Evolutionary conservation across 1,140 invertebrate genomes (phyloP), one percentile per base, ranked within the genome.

Genomic region (Heliconius congener): DNA sequence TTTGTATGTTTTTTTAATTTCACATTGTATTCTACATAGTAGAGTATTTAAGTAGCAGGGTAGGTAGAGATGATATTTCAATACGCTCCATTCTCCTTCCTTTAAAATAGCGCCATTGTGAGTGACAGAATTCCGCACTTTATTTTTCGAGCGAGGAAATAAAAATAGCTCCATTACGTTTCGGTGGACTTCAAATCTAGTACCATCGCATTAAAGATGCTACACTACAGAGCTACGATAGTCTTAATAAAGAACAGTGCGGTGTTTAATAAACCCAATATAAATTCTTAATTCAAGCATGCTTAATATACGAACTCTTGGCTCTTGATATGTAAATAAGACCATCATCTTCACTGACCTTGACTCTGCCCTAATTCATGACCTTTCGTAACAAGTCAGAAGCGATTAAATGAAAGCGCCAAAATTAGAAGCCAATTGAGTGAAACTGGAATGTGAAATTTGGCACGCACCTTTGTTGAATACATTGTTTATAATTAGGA

Each of bases 381-480:
- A 73, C 77, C 77, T 78, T 73, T 78, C 71, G 34, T 78, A 78
- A 72, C 30, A 34, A 55, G 55, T 78, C 73, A 57, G 30, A 55
- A 73, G 39, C 42, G 46, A 77, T 78, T 60, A 73, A n/a, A 73
- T 78, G n/a, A 3, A n/a, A 42, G 52, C 71, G 77, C 77, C 71
- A 78, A 78, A 78, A 72, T 73, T 30, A 8, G 37, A 37, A 39
- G 70, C 46, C 71, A 77, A 73, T 73, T 71, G 70, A 72, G 52
- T 72, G 71, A 57, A 72, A 39, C 71, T 34, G 71, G n/a, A 71
- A 77, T 72, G n/a, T 77, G 50, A 50, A 50, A 55, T 30, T 34
- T 52, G 50, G 57, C 57, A 66, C 11, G 57, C 11, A 16, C 9
- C 71, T 23, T 66, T 8, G 34, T 55, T 46, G 11, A 57, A 77